phyloP scores from a whole-genome alignment of 2,888 invertebrate species.

The Sialis fuliginosa region DNA sequence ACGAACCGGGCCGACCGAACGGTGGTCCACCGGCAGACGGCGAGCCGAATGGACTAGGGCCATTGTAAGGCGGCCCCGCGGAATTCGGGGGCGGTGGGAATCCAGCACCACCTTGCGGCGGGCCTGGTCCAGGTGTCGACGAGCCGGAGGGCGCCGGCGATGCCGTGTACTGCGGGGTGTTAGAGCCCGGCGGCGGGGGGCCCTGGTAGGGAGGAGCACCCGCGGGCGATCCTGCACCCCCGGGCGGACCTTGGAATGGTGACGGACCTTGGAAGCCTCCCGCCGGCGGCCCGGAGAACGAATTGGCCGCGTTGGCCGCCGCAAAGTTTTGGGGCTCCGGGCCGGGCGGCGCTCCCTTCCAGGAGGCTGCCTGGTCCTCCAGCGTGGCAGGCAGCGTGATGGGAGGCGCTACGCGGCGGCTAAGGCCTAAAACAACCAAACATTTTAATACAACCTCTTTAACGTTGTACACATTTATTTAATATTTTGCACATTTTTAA shows the following conservation, averaged over 20 bases:
- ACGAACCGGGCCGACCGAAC: conserved; percentile 48
- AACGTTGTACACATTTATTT: too few relatives aligned
- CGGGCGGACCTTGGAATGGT: conserved; percentile 47
- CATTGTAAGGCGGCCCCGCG: conserved; percentile 43
- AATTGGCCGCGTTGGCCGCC: conserved; percentile 38
- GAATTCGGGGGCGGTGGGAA: conserved; percentile 34
- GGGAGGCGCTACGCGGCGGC: conserved; percentile 54
- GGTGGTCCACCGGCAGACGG: conserved; percentile 44
- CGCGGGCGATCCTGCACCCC: conserved; percentile 58
- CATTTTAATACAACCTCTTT: too few relatives aligned
- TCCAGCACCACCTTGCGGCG: conserved; percentile 33
- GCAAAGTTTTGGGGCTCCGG: conserved; percentile 48
- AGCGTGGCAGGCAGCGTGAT: conserved; percentile 52
- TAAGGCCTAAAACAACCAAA: conserved; percentile 46
- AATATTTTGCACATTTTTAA: too few relatives aligned
- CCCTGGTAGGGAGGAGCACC: conserved; percentile 53
- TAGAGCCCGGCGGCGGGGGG: conserved; percentile 54
- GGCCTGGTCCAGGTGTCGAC: conserved; percentile 62
- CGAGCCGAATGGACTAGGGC: conserved; percentile 48
- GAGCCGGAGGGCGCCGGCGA: conserved; percentile 70
- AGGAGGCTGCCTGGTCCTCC: conserved; percentile 57
- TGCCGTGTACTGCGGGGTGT: conserved; percentile 68
- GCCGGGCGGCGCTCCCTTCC: conserved; percentile 60
- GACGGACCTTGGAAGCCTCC: conserved; percentile 29
- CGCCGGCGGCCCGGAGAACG: conserved; percentile 40